phyloP scores from a whole-genome alignment of 2,888 invertebrate species.

The Morinoia aosen region DNA sequence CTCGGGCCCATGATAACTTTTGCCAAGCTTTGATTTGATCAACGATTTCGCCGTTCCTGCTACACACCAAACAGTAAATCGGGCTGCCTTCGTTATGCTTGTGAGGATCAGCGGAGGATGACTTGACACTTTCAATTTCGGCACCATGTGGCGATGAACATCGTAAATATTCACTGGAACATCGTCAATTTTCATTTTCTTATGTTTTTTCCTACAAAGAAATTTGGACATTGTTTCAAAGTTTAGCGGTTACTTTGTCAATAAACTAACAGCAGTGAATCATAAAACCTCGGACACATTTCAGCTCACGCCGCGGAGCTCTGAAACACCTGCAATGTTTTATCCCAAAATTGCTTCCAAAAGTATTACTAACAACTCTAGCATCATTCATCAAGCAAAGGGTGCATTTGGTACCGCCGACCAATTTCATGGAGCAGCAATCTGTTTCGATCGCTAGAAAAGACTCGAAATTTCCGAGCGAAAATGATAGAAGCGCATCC shows the following conservation, averaged over 20 bases:
- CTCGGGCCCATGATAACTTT: not conserved
- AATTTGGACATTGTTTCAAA: not conserved
- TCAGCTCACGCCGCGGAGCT: no score
- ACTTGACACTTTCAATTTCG: not conserved
- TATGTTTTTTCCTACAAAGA: not conserved
- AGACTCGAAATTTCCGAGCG: not conserved
- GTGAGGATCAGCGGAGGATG: not conserved
- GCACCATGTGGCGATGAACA: not conserved
- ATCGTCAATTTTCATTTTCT: not conserved
- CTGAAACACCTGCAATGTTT: not conserved
- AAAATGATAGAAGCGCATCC: not conserved
- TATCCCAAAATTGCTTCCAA: not conserved
- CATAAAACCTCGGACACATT: not conserved
- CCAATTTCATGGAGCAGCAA: not conserved
- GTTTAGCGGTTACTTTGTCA: not conserved
- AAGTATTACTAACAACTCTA: not conserved
- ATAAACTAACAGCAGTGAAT: not conserved
- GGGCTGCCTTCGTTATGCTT: not conserved
- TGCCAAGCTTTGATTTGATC: not conserved
- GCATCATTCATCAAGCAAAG: not conserved
- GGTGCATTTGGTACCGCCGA: not conserved
- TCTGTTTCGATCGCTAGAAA: not conserved
- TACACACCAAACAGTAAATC: not conserved
- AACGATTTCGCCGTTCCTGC: not conserved
- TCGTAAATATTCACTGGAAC: not conserved